Conservation (phyloP, 2,797 vertebrate genomes). For the Pseudomugil gertrudae region DNA sequence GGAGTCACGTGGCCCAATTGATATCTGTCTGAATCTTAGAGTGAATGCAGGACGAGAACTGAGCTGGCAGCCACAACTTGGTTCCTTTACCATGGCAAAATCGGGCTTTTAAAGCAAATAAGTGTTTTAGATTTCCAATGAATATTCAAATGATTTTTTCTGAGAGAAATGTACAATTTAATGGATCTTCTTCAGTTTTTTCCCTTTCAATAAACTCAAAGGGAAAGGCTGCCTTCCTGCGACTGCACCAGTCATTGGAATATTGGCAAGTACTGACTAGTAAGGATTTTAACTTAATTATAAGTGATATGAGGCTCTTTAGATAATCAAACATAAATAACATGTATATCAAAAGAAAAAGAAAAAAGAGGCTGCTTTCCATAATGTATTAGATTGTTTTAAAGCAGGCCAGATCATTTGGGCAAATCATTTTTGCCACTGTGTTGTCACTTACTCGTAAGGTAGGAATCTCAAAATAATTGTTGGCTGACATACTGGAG, state of each 20-base stretch:
- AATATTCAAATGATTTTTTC: slow-evolving; percentile 9
- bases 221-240: slow-evolving; percentile 9
- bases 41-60: slow-evolving; percentile 15
- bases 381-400: slow-evolving; percentile 69
- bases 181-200: too few species aligned
- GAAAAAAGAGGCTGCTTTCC: slow-evolving; percentile 79
- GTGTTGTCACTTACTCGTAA: slow-evolving; percentile 43
- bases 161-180: background rate
- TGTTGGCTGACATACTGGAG: slow-evolving; percentile 71
- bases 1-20: slow-evolving; percentile 36
- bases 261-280: slow-evolving; percentile 3
- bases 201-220: background rate
- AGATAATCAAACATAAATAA: slow-evolving; percentile 78
- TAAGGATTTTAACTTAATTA: slow-evolving; percentile 25
- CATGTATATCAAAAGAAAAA: slow-evolving; percentile 79
- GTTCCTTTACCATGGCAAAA: background rate
- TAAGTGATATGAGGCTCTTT: slow-evolving; percentile 86
- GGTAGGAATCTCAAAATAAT: slow-evolving; percentile 52
- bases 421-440: slow-evolving; percentile 45
- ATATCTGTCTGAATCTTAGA: slow-evolving; percentile 33
- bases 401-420: slow-evolving; percentile 57
- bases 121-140: slow-evolving; percentile 21
- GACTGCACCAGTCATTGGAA: slow-evolving; percentile 21
- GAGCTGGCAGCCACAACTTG: background rate
- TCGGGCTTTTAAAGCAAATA: slow-evolving; percentile 5